These are phyloP conservation scores for Oreochromis niloticus DNA, from an alignment of 2,113 vertebrate genomes.

Conservation along the genomic window DNA sequence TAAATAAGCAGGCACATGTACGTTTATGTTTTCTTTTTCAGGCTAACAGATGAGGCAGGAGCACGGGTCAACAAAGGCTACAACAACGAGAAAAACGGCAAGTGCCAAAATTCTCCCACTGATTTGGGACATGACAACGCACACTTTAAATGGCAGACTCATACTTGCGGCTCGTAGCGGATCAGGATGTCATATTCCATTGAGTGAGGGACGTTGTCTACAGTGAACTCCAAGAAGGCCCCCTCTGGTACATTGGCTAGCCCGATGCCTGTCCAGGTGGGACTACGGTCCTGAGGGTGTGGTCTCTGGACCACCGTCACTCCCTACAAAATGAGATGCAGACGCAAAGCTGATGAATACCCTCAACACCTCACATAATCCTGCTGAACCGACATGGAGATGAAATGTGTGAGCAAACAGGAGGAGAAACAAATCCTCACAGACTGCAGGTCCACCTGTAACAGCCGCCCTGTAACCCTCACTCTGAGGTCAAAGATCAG, in stretches of 20 bases:
- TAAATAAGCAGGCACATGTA: background rate
- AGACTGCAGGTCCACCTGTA: background rate
- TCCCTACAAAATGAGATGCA: constrained; percentile 66
- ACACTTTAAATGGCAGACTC: background rate
- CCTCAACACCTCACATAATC: rapidly evolving
- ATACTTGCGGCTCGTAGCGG: constrained; percentile 95
- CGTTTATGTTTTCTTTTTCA: background rate
- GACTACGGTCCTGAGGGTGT: constrained; percentile 80
- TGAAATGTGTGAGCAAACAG: background rate
- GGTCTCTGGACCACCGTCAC: constrained; percentile 80
- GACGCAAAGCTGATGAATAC: background rate
- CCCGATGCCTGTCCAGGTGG: constrained; percentile 92
- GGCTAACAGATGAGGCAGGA: background rate
- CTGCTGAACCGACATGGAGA: background rate
- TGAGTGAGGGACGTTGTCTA: constrained; percentile 89
- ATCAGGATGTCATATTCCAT: constrained; percentile 95
- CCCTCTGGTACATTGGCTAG: constrained; percentile 92
- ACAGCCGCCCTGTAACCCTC: rapidly evolving
- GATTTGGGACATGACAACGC: rapidly evolving
- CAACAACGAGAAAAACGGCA: background rate
- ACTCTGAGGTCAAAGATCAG: background rate
- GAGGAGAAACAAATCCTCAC: background rate
- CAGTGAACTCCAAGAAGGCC: constrained; percentile 85
- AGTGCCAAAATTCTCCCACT: rapidly evolving
- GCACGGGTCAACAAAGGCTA: background rate